These are phyloP conservation scores for Papilio polyxenes DNA, from an alignment of 1,140 invertebrate species.

Conservation along the genomic window DNA sequence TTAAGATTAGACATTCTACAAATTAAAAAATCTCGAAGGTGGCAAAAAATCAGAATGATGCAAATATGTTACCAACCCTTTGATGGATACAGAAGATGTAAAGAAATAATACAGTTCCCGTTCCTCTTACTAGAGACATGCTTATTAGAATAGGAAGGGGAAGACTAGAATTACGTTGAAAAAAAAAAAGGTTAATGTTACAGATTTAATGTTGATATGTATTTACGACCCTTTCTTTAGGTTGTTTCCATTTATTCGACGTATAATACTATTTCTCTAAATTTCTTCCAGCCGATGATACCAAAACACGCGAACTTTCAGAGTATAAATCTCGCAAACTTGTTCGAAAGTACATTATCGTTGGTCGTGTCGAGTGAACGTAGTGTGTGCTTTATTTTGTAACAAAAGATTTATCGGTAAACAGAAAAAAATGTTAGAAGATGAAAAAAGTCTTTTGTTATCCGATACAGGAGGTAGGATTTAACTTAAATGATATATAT, in stretches of 20 bases:
- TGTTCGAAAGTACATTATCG: conserved; percentile 24
- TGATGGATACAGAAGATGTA: too few species aligned
- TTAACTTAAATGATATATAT: too few species aligned
- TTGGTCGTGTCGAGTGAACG: background rate
- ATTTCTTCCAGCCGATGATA: conserved; percentile 22
- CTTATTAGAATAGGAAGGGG: too few species aligned
- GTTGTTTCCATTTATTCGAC: background rate
- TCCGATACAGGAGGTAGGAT: too few species aligned
- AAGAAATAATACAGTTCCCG: too few species aligned
- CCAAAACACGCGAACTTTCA: conserved; percentile 11
- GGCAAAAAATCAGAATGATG: too few species aligned
- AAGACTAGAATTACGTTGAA: background rate
- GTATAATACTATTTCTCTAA: background rate
- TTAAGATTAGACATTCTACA: too few species aligned
- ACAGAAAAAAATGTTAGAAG: background rate
- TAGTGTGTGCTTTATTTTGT: conserved; percentile 9
- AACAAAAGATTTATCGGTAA: conserved; percentile 22
- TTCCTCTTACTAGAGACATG: too few species aligned
- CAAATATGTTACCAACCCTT: too few species aligned
- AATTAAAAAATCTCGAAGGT: too few species aligned
- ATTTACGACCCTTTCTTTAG: background rate
- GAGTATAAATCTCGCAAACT: conserved; percentile 19
- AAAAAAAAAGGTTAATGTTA: too few species aligned
- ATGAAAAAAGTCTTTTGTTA: background rate
- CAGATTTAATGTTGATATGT: background rate